Base-by-base conservation (phyloP, 1,140 invertebrate genomes). In the Aphaenogaster ashmeadi region DNA sequence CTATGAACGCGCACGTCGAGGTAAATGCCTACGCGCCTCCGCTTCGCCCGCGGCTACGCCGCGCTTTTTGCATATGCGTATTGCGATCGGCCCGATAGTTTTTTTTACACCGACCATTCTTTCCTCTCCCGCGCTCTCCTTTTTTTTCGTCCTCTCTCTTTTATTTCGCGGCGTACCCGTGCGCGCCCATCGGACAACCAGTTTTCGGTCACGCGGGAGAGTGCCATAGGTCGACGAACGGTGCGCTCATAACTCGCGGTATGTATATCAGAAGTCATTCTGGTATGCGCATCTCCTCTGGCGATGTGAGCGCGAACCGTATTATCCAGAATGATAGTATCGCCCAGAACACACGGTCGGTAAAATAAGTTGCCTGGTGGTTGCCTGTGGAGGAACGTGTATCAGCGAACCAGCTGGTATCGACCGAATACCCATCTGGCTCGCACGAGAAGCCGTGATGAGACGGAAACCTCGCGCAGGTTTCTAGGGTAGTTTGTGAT, bases 221-320 rank as follows among this genome's bases (percentile, higher is more conserved):
- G 89, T 88, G 74, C 92, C 91, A 33, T 83, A 60, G 94, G 93
- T 94, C 93, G 93, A 93, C 93, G 94, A 93, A 94, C 93, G 93
- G 92, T 90, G 91, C 87, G 91, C 91, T 94, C 91, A 93, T 94
- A 94, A 94, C 89, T 94, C 93, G 92, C 88, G 88, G 92, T 92
- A 92, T 90, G 87, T 93, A 86, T 92, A 93, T 93, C 90, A 90
- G 83, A 89, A 90, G 89, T 92, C 85, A 75, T 90, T 77, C 79
- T 9, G 75, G 52, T 69, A 62, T 72, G 36, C 13, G 41, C 38
- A 52, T 62, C 56, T 71, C 33, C 13, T 56, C 21, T 75, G 60
- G 75, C 58, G 27, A 41, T n/a, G n/a, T 18, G 36, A 83, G 15
- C n/a, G 71, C 27, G 36, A 81, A 44, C 79, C 21, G 77, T 58